These are phyloP conservation scores for Strigamia crassipes DNA, from an alignment of 2,888 invertebrate genomes.

Conservation along the genomic window DNA sequence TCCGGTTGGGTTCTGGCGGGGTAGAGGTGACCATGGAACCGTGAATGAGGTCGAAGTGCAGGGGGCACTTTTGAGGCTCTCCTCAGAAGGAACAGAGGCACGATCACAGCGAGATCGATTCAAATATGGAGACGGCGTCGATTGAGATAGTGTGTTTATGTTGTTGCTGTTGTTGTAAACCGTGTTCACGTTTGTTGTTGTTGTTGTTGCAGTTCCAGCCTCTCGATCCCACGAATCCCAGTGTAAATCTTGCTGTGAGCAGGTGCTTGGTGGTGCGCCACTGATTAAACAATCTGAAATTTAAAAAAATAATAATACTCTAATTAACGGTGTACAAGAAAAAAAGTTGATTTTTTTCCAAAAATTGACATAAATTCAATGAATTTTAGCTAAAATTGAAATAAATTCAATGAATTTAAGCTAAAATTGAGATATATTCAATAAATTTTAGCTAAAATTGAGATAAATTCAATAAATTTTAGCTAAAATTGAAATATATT, in stretches of 20 bases:
- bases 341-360: no score
- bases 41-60: conserved; percentile 50
- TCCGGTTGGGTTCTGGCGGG: conserved; percentile 43
- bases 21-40: conserved; percentile 49
- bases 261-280: conserved; percentile 56
- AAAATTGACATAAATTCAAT: no score
- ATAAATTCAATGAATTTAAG: no score
- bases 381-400: no score
- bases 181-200: conserved; percentile 54
- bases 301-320: no score
- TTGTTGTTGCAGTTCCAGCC: conserved; percentile 52
- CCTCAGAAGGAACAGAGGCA: conserved; percentile 68
- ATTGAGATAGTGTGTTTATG: conserved; percentile 60
- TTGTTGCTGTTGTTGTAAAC: conserved; percentile 46
- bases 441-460: no score
- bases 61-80: conserved; percentile 56
- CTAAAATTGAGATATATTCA: no score
- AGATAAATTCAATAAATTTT: no score
- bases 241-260: conserved; percentile 70
- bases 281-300: conserved; percentile 65
- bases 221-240: conserved; percentile 93
- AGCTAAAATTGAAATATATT: no score
- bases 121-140: conserved; percentile 60
- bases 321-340: no score
- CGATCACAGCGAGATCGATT: conserved; percentile 59